Evolutionary conservation across 37 sponge, comb jelly and placozoan species (phyloP), one percentile per base, ranked within the genome.

Genomic region (Spongilla lacustris): DNA sequence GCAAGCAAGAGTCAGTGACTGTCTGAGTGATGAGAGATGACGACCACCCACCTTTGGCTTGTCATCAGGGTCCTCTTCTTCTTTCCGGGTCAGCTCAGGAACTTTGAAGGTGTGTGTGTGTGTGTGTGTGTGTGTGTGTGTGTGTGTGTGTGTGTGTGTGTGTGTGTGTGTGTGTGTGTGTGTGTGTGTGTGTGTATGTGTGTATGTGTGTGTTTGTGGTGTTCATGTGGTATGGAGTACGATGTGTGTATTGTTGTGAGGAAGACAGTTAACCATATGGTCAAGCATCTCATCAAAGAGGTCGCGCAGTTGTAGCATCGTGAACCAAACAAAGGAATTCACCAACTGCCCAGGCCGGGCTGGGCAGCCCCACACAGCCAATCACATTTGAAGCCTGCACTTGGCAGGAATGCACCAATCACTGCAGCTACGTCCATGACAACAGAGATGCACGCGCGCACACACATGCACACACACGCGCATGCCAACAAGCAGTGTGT

Each of bases 161-260:
- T 82, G 83, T 82, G 83, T 82, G 83, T 82, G 83, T 71, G 73
- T 82, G 83, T 82, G 83, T 82, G 83, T 82, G 83, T 82, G 83
- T 82, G 83, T 82, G 83, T 82, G 83, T 82, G 83, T 46, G 73
- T 82, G 83, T 71, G 83, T 82, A 73, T 80, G 80, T 80, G 58
- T 58, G 58, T 58, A 17, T 58, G 58, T 58, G 58, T 58, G 58
- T 58, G 58, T 58, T 8, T 17, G 41, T 41, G n/a, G n/a, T n/a
- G n/a, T n/a, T n/a, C n/a, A n/a, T n/a, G n/a, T n/a, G n/a, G n/a
- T n/a, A n/a, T n/a, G n/a, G n/a, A n/a, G n/a, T n/a, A n/a, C n/a
- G n/a, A 14, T 58, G 58, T 58, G 58, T 58, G 58, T 8, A 8
- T 46, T 46, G 31, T 75, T 6, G 25, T 36, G 34, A 17, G 58